phyloP scores from a whole-genome alignment of 1,140 invertebrate genomes.

The Hylyphantes graminicola region DNA sequence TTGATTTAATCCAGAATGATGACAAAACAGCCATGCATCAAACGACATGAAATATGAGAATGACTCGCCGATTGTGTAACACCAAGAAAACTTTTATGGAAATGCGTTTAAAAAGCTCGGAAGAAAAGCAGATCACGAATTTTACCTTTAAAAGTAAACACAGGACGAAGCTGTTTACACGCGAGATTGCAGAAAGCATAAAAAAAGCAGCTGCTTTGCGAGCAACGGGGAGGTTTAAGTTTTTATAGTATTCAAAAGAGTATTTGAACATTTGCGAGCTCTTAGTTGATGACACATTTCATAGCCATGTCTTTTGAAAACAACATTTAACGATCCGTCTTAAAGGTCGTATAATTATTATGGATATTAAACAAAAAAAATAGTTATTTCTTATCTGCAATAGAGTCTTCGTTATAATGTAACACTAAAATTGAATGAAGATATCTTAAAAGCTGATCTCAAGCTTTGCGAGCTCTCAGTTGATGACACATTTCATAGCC shows the following conservation, averaged over 20 bases:
- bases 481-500: constrained; percentile 37
- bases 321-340: too few relatives aligned
- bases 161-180: constrained; percentile 40
- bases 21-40: too few relatives aligned
- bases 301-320: background rate
- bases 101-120: constrained; percentile 28
- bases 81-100: background rate
- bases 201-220: constrained; percentile 41
- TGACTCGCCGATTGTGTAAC: too few relatives aligned
- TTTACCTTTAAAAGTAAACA: constrained; percentile 45
- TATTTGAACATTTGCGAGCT: constrained; percentile 46
- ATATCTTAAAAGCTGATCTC: too few relatives aligned
- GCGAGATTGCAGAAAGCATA: constrained; percentile 18
- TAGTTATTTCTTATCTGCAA: too few relatives aligned
- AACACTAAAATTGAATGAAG: too few relatives aligned
- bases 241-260: constrained; percentile 55
- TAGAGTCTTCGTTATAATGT: too few relatives aligned
- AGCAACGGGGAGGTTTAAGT: constrained; percentile 16
- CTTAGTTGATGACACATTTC: constrained; percentile 34
- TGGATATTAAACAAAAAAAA: too few relatives aligned
- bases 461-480: constrained; percentile 9
- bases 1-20: too few relatives aligned
- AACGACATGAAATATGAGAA: too few relatives aligned
- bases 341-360: too few relatives aligned
- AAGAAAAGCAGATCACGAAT: constrained; percentile 46